phyloP scores from a whole-genome alignment of 2,888 invertebrate species.

The Dendrolimus pini region DNA sequence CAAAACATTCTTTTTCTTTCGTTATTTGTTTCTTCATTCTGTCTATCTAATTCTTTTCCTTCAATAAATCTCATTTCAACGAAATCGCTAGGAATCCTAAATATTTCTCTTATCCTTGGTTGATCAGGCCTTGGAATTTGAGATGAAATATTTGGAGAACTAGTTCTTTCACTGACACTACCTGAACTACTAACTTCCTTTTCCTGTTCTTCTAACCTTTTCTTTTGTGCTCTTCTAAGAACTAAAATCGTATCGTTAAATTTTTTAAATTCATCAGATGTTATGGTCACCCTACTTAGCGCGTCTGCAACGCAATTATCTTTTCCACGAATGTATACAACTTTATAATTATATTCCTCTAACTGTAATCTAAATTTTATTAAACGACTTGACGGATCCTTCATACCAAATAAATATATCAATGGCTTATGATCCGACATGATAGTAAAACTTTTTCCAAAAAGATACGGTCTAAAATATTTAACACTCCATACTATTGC shows the following conservation, averaged over 20 bases:
- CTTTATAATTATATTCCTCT: neutral
- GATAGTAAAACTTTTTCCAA: neutral
- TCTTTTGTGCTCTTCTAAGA: too few relatives aligned
- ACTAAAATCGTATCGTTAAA: too few relatives aligned
- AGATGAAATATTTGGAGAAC: neutral
- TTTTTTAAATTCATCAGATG: too few relatives aligned
- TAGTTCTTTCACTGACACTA: too few relatives aligned
- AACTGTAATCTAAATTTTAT: neutral
- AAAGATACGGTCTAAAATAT: slow-evolving; percentile 1
- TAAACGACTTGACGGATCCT: neutral
- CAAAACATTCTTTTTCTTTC: neutral
- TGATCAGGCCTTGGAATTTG: neutral
- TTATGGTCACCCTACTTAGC: neutral
- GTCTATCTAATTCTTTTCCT: neutral
- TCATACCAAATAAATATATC: neutral
- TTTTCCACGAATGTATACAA: neutral
- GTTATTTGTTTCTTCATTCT: neutral
- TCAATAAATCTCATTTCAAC: neutral
- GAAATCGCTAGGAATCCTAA: neutral
- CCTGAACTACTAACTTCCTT: too few relatives aligned
- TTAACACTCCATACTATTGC: slow-evolving; percentile 11
- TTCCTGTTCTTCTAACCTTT: too few relatives aligned
- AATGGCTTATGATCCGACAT: neutral
- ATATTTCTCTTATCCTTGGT: neutral
- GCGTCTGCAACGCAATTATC: too few relatives aligned